Evolutionary conservation across 2,888 invertebrate genomes (phyloP).

Genomic region (Marasmarcha lunaedactyla): DNA sequence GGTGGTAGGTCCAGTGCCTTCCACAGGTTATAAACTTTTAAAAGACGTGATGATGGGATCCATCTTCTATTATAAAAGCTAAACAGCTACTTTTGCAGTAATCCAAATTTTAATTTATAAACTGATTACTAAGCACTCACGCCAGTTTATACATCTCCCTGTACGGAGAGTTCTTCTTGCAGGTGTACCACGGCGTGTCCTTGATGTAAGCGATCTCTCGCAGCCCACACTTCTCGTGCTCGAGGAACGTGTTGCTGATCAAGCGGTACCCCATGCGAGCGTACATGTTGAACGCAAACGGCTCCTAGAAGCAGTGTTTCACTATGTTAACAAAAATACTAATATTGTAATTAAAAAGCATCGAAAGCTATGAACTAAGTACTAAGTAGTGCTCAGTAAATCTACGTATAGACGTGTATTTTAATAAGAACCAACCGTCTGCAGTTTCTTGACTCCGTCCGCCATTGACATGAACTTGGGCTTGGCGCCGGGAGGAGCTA

Average conservation of each 20-base stretch:
- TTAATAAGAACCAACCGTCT: slow-evolving; percentile 30
- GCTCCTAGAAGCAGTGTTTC: slow-evolving; percentile 23
- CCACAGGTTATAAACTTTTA: no score
- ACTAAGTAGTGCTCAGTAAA: neutral
- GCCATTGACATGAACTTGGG: slow-evolving; percentile 67
- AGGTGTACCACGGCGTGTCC: slow-evolving; percentile 61
- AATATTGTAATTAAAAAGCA: neutral
- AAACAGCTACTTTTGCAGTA: no score
- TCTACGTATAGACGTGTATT: neutral
- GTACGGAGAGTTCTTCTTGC: slow-evolving; percentile 67
- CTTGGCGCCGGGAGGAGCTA: slow-evolving; percentile 67
- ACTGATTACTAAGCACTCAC: no score
- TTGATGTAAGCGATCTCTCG: slow-evolving; percentile 71
- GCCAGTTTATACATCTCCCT: slow-evolving; percentile 71
- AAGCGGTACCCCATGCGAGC: neutral
- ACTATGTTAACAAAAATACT: neutral
- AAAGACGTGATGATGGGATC: no score
- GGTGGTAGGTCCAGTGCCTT: no score
- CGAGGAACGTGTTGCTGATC: neutral
- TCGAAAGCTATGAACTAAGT: no score
- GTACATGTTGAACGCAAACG: slow-evolving; percentile 69
- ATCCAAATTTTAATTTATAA: no score
- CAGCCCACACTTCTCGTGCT: slow-evolving; percentile 37
- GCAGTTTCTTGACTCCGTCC: slow-evolving; percentile 69
- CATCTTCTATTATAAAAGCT: no score